Conservation (phyloP, 2,797 vertebrate genomes). For the Brachyalestes nurse region DNA sequence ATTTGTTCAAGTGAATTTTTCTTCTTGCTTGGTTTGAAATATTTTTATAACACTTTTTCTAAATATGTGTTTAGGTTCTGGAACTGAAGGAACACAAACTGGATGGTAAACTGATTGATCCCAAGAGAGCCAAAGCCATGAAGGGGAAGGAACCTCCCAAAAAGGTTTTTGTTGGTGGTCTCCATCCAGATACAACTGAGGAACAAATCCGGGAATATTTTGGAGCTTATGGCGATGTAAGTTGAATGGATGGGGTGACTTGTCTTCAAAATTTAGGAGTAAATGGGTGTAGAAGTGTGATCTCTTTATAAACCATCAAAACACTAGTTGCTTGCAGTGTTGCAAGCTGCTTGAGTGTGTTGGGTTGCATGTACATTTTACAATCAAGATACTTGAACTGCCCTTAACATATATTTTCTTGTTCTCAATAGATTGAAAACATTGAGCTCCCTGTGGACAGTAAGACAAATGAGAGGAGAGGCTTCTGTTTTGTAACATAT, state of each 20-base stretch:
- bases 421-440: slow-evolving; percentile 81
- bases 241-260: not conserved
- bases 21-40: too few relatives aligned
- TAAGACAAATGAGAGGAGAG: slow-evolving; percentile 88
- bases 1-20: not conserved
- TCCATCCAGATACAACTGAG: slow-evolving; percentile 87
- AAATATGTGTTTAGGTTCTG: slow-evolving; percentile 75
- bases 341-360: too few relatives aligned
- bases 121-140: slow-evolving; percentile 87
- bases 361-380: not conserved
- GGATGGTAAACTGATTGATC: slow-evolving; percentile 89
- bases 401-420: not conserved
- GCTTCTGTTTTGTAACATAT: slow-evolving; percentile 89
- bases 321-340: not conserved
- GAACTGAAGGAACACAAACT: slow-evolving; percentile 88
- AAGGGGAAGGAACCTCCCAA: slow-evolving; percentile 89
- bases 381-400: not conserved
- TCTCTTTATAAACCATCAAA: not conserved
- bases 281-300: not conserved
- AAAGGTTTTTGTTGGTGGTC: slow-evolving; percentile 88
- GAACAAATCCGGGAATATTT: slow-evolving; percentile 89
- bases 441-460: slow-evolving; percentile 89
- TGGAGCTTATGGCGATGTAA: slow-evolving; percentile 84
- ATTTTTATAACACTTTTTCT: not conserved
- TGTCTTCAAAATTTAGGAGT: not conserved